A percentile compares a stretch with the other conserved stretches of the same genome.
phyloP scores from a whole-genome alignment of 1,140 invertebrate species.

The Mactra quadrangularis region DNA sequence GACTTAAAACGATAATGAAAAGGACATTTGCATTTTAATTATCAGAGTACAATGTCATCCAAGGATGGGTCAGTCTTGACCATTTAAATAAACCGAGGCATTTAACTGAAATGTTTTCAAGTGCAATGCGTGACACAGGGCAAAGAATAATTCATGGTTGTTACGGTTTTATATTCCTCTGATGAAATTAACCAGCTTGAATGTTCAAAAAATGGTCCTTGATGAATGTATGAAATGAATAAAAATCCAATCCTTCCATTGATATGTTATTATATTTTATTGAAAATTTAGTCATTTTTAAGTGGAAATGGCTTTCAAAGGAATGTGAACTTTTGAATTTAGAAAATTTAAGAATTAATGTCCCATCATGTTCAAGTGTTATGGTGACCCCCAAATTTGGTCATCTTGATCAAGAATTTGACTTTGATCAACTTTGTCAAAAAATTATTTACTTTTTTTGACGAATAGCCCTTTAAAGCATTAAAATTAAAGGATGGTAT shows the following conservation, averaged over 20 bases:
- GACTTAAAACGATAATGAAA: constrained; percentile 63
- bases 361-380: not conserved
- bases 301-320: not conserved
- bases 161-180: no score
- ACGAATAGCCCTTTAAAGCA: no score
- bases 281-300: constrained; percentile 32
- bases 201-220: no score
- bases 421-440: no score
- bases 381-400: not conserved
- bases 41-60: constrained; percentile 53
- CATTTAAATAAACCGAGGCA: not conserved
- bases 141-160: no score
- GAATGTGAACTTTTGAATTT: constrained; percentile 2
- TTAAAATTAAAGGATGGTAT: no score
- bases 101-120: constrained; percentile 21
- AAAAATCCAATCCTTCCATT: constrained; percentile 6
- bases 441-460: no score
- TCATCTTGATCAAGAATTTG: no score
- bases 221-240: no score
- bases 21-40: constrained; percentile 65
- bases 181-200: no score
- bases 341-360: not conserved
- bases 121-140: no score
- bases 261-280: constrained; percentile 58
- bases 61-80: constrained; percentile 44